Percentiles rank a stretch among this genome's conserved stretches.
Evolutionary conservation across 1,140 invertebrate genomes (phyloP).

Genomic region (Cydia pomonella): DNA sequence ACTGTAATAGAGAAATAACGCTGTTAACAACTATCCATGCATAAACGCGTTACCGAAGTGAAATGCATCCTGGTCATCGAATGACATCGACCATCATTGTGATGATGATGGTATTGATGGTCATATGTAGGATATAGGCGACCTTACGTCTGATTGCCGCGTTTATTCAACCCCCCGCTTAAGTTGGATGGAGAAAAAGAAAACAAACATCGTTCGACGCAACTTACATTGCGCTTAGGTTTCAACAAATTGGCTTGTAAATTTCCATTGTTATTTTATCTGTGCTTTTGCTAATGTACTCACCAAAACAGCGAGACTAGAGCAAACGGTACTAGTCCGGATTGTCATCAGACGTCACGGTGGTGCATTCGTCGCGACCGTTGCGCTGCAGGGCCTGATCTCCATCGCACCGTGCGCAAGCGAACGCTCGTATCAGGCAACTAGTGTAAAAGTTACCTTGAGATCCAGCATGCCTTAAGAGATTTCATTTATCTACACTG

Average conservation of each 20-base stretch:
- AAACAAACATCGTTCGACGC: too few species aligned
- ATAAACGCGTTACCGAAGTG: too few species aligned
- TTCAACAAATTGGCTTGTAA: neutral
- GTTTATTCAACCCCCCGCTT: too few species aligned
- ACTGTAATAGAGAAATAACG: too few species aligned
- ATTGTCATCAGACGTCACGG: slow-evolving; percentile 31
- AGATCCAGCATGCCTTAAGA: neutral
- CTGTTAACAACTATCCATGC: too few species aligned
- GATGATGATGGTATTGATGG: too few species aligned
- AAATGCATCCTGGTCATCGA: too few species aligned
- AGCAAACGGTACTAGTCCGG: slow-evolving; percentile 11
- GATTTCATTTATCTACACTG: neutral
- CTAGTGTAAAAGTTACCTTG: neutral
- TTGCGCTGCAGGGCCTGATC: slow-evolving; percentile 11
- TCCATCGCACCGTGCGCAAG: neutral
- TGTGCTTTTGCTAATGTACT: neutral
- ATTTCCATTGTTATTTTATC: neutral
- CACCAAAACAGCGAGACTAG: neutral
- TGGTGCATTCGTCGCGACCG: slow-evolving; percentile 29
- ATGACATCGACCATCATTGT: too few species aligned
- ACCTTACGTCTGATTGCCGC: too few species aligned
- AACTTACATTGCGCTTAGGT: too few species aligned
- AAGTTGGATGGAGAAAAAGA: too few species aligned
- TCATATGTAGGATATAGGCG: too few species aligned
- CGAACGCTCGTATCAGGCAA: neutral